Percentiles rank a stretch among this genome's conserved stretches.
phyloP scores from a whole-genome alignment of 1,140 invertebrate genomes.

The Camponotus pennsylvanicus region DNA sequence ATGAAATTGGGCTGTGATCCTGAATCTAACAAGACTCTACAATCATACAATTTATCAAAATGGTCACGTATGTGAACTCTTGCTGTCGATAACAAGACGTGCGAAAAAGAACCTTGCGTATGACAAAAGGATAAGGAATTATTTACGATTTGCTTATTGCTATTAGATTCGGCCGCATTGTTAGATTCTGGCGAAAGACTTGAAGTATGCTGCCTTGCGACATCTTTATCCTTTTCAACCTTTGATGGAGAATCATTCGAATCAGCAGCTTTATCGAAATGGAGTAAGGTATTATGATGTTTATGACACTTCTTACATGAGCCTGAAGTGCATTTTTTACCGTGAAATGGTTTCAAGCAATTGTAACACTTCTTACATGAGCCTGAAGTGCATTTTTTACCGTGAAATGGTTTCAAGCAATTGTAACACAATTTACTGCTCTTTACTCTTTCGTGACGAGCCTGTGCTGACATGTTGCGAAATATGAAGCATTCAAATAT shows the following conservation, averaged over 20 bases:
- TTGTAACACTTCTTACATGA: conserved; percentile 64
- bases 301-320: conserved; percentile 45
- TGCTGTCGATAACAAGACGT: conserved; percentile 11
- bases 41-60: neutral
- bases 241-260: neutral
- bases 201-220: no score
- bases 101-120: neutral
- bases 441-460: conserved; percentile 29
- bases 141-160: conserved; percentile 19
- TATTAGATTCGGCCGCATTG: no score
- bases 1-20: neutral
- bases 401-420: conserved; percentile 34
- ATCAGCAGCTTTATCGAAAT: conserved; percentile 7
- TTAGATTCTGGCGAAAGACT: no score
- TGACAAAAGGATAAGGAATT: neutral
- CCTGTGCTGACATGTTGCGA: conserved; percentile 7
- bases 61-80: neutral
- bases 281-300: conserved; percentile 59
- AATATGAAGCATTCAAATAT: conserved; percentile 55
- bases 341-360: conserved; percentile 34
- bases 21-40: conserved; percentile 5
- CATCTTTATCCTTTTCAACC: neutral
- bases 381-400: conserved; percentile 41
- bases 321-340: conserved; percentile 41
- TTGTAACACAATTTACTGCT: conserved; percentile 49